Evolutionary conservation across 2,888 invertebrate species (phyloP).

Genomic region (Acanthococcus lagerstroemiae): DNA sequence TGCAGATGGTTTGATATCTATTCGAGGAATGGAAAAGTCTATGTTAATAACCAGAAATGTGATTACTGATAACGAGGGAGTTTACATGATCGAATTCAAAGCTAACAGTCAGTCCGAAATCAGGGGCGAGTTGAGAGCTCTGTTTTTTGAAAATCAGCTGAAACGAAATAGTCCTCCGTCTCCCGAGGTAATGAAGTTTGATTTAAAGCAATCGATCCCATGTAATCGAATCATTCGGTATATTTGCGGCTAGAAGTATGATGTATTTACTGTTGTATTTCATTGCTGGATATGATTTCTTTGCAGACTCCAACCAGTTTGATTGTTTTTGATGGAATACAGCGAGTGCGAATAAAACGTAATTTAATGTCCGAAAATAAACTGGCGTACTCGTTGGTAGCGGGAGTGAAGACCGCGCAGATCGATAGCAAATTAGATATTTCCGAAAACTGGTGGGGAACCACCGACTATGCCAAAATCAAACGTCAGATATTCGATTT

Average conservation of each 20-base stretch:
- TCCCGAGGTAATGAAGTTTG: conserved; percentile 35
- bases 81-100: conserved; percentile 74
- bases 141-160: conserved; percentile 66
- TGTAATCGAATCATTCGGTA: neutral
- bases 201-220: neutral
- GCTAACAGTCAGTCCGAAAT: conserved; percentile 90
- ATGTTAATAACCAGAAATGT: conserved; percentile 70
- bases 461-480: conserved; percentile 60
- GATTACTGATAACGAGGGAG: conserved; percentile 68
- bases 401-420: conserved; percentile 80
- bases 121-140: conserved; percentile 69
- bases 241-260: no score
- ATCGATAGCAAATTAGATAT: conserved; percentile 80
- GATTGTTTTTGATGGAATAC: conserved; percentile 85
- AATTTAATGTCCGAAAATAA: conserved; percentile 79
- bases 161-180: conserved; percentile 50
- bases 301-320: conserved; percentile 57
- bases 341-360: conserved; percentile 79
- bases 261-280: neutral
- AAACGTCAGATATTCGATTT: conserved; percentile 86
- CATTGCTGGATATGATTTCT: neutral
- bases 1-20: conserved; percentile 59
- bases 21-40: conserved; percentile 94
- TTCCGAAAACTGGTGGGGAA: conserved; percentile 95
- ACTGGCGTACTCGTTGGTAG: conserved; percentile 80